phyloP scores from a whole-genome alignment of 2,113 vertebrate genomes.

The Forbesichthys papilliferus region DNA sequence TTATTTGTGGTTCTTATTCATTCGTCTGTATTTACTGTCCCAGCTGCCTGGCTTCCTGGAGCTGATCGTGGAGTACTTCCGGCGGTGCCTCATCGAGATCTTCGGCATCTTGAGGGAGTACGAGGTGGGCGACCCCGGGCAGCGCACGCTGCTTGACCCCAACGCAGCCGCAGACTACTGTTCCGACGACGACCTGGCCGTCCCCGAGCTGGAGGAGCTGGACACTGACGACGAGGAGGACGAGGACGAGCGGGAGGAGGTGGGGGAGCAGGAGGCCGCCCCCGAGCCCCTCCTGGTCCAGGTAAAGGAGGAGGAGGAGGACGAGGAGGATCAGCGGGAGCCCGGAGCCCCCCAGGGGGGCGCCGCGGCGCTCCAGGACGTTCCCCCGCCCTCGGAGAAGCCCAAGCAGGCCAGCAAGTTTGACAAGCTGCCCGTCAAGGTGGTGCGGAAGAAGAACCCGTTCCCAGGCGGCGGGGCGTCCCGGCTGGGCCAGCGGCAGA shows the following conservation, averaged over 20 bases:
- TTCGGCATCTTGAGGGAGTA: conserved; percentile 98
- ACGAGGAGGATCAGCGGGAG: conserved; percentile 55
- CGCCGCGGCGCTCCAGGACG: conserved; percentile 55
- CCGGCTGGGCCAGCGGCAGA: conserved; percentile 89
- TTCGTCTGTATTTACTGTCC: background rate
- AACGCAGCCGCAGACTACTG: conserved; percentile 80
- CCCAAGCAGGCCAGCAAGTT: conserved; percentile 90
- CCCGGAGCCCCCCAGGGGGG: conserved; percentile 8
- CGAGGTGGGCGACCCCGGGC: conserved; percentile 94
- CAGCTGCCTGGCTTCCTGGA: conserved; percentile 97
- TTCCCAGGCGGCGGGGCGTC: conserved; percentile 87
- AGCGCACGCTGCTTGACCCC: conserved; percentile 91
- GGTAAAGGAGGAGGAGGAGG: conserved; percentile 72
- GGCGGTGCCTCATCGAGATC: conserved; percentile 97
- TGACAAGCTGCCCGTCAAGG: conserved; percentile 93
- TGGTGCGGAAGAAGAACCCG: conserved; percentile 90
- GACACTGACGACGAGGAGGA: conserved; percentile 66
- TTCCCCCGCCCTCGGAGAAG: conserved; percentile 76
- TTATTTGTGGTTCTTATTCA: background rate
- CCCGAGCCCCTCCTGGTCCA: conserved; percentile 31
- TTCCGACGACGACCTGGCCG: conserved; percentile 79
- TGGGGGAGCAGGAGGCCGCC: conserved; percentile 62
- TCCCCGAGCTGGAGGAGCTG: conserved; percentile 80
- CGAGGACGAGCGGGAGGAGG: conserved; percentile 76
- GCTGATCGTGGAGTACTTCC: conserved; percentile 96